A percentile compares a stretch with the other conserved stretches of the same genome.
Conservation (phyloP, 2,888 invertebrate genomes). For the Leptopterna dolabrata region DNA sequence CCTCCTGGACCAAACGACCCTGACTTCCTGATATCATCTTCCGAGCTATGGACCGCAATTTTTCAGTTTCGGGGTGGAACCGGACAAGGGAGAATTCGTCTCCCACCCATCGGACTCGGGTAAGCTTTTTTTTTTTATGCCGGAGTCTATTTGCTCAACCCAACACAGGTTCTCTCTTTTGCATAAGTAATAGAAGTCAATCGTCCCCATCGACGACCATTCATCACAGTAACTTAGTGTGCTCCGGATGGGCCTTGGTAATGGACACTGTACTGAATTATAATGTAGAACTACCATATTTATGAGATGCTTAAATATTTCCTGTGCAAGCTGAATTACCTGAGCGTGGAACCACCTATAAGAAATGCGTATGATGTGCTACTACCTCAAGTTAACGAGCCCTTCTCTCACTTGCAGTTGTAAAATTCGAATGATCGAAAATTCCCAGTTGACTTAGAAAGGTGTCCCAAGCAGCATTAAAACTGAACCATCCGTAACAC, state of each 20-base stretch:
- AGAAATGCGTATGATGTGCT: too few relatives aligned
- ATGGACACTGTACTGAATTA: too few relatives aligned
- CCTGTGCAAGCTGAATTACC: too few relatives aligned
- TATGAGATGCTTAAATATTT: too few relatives aligned
- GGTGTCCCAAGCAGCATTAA: too few relatives aligned
- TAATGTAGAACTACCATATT: too few relatives aligned
- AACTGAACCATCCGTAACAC: too few relatives aligned
- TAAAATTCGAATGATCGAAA: too few relatives aligned
- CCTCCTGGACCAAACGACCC: slow-evolving; percentile 44
- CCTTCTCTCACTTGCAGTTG: too few relatives aligned
- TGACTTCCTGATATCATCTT: slow-evolving; percentile 46
- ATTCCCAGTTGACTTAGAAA: too few relatives aligned
- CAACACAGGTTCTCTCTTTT: not conserved
- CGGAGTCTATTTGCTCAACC: not conserved
- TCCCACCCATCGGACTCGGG: not conserved
- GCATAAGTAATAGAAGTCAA: not conserved
- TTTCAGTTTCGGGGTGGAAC: slow-evolving; percentile 15
- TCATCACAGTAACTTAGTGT: not conserved
- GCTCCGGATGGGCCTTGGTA: not conserved
- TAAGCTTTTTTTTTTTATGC: slow-evolving; percentile 27
- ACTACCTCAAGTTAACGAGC: too few relatives aligned
- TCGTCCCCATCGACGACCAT: not conserved
- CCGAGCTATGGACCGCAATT: slow-evolving; percentile 46
- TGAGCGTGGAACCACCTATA: too few relatives aligned
- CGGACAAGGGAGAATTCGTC: not conserved